phyloP scores from a whole-genome alignment of 2,113 vertebrate species.

The Eudorcas thomsonii region DNA sequence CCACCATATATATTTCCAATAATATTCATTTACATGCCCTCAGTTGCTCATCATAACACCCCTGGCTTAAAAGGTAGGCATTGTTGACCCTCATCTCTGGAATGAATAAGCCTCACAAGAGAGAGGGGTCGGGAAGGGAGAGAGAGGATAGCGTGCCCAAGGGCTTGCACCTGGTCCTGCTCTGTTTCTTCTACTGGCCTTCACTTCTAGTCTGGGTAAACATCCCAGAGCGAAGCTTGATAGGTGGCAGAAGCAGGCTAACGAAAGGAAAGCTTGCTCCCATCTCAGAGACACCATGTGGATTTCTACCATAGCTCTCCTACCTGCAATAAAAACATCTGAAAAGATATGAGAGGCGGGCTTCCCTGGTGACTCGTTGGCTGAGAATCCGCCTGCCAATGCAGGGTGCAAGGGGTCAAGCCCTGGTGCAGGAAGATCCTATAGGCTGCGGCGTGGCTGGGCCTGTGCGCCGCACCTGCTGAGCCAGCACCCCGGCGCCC shows the following conservation, averaged over 20 bases:
- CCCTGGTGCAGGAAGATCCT: not conserved
- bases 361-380: not conserved
- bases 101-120: not conserved
- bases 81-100: not conserved
- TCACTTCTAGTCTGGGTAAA: constrained; percentile 28
- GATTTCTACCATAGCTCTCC: not conserved
- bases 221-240: not conserved
- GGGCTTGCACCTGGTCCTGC: not conserved
- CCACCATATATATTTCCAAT: not conserved
- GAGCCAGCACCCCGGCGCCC: too few relatives aligned
- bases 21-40: not conserved
- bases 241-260: not conserved
- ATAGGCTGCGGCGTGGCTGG: too few relatives aligned
- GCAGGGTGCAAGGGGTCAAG: not conserved
- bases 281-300: not conserved
- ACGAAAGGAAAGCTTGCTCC: not conserved
- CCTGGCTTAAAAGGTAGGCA: not conserved
- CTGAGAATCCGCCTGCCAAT: not conserved
- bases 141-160: not conserved
- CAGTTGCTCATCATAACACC: not conserved
- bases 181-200: not conserved
- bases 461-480: rapidly evolving
- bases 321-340: not conserved
- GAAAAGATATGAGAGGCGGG: not conserved
- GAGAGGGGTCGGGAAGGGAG: not conserved